Evolutionary conservation across 2,888 invertebrate genomes (phyloP), one percentile per base, ranked within the genome.

Genomic region (Pecten maximus): DNA sequence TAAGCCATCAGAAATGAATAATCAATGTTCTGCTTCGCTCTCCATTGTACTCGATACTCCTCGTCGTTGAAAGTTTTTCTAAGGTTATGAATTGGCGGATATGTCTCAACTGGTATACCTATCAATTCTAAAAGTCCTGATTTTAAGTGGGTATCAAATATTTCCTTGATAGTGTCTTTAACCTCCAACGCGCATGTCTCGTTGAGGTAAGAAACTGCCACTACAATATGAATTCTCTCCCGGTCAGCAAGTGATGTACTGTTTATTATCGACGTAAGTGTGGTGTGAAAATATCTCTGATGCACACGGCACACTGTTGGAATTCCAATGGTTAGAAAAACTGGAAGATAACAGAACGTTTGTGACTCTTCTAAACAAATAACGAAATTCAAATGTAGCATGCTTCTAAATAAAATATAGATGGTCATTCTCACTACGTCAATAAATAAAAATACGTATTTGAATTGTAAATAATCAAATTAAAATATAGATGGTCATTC

Each of bases 21-120:
- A 93, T 97, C 97, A n/a, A 96, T 88, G 35, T 96, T 96, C 94
- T 97, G 97, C 90, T 96, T 96, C 2, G 96, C 94, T 40, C 97
- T 91, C 97, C 97, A 96, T 87, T 94, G 90, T 0, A 97, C 96
- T 44, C 96, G 92, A 16, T 94, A 93, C 44, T 94, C 91, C 2
- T 95, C 93, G 91, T 97, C 96, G 89, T 96, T 96, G 91, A 94
- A 96, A 16, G 90, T 97, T 40, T 23, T n/a, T 40, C 40, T 40
- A 12, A 48, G 60, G n/a, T 60, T n/a, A 23, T 23, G 60, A 0
- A n/a, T n/a, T n/a, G 19, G 60, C 19, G 60, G 60, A n/a, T 60
- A 60, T 60, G 60, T 23, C 23, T 60, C 60, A 2, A n/a, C 60
- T 60, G 60, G 60, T 60, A 60, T 60, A 16, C 60, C 60, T 23